Evolutionary conservation across 2,113 vertebrate species (phyloP).

Genomic region (Salvelinus fontinalis): DNA sequence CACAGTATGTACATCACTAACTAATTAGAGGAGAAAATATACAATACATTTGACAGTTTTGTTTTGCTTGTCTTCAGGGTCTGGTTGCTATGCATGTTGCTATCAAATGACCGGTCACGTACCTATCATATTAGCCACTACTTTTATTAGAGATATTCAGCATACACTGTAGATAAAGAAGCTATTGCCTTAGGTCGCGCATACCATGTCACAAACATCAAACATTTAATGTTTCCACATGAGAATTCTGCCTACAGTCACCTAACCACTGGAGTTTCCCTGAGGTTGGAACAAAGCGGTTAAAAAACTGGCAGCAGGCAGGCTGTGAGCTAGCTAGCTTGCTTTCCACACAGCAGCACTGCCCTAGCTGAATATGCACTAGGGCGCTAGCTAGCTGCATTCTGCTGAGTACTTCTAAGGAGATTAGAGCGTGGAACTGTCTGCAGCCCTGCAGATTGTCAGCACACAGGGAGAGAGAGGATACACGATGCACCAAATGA

Average conservation of each 20-base stretch:
- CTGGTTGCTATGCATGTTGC: too few species aligned
- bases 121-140: too few species aligned
- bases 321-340: not conserved
- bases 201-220: not conserved
- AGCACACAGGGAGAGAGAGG: not conserved
- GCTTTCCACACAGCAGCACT: not conserved
- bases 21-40: not conserved
- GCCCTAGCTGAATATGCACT: not conserved
- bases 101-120: too few species aligned
- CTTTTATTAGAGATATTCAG: not conserved
- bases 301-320: not conserved
- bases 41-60: not conserved
- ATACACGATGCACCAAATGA: not conserved
- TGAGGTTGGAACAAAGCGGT: not conserved
- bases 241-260: not conserved
- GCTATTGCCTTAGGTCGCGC: not conserved
- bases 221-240: not conserved
- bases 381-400: not conserved
- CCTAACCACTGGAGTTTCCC: not conserved
- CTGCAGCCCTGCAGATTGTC: slow-evolving; percentile 1
- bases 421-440: slow-evolving; percentile 1
- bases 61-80: not conserved
- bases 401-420: slow-evolving; percentile 2
- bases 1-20: not conserved
- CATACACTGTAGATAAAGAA: not conserved